A percentile compares a stretch with the other conserved stretches of the same genome.
Evolutionary conservation across 2,797 vertebrate genomes (phyloP).

Genomic region (Dendrocincla fuliginosa): DNA sequence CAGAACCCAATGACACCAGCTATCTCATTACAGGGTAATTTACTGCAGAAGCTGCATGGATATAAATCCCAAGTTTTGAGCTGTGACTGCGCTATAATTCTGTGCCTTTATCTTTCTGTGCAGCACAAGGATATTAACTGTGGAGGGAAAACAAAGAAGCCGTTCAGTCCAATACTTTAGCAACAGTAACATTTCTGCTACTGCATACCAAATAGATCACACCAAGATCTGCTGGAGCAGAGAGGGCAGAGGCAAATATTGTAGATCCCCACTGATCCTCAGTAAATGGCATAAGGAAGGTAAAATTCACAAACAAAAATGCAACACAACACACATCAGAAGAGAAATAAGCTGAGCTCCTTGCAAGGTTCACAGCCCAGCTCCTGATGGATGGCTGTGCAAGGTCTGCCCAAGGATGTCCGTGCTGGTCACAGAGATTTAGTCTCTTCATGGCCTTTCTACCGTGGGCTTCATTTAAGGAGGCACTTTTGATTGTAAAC

Average conservation of each 20-base stretch:
- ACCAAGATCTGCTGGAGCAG: not conserved
- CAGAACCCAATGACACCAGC: not conserved
- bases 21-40: not conserved
- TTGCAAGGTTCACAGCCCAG: not conserved
- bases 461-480: not conserved
- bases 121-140: not conserved
- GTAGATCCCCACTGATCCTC: not conserved
- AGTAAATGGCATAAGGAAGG: not conserved
- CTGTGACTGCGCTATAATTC: not conserved
- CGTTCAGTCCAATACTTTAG: not conserved
- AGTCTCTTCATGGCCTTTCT: not conserved
- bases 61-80: not conserved
- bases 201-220: not conserved
- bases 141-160: not conserved
- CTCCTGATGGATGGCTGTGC: accelerated
- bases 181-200: not conserved
- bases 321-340: not conserved
- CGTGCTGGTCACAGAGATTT: not conserved
- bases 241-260: not conserved
- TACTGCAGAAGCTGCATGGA: not conserved
- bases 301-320: not conserved
- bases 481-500: not conserved
- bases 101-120: not conserved
- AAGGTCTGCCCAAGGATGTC: not conserved
- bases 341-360: not conserved